phyloP scores from a whole-genome alignment of 2,113 vertebrate species.

The Trogon surrucura region DNA sequence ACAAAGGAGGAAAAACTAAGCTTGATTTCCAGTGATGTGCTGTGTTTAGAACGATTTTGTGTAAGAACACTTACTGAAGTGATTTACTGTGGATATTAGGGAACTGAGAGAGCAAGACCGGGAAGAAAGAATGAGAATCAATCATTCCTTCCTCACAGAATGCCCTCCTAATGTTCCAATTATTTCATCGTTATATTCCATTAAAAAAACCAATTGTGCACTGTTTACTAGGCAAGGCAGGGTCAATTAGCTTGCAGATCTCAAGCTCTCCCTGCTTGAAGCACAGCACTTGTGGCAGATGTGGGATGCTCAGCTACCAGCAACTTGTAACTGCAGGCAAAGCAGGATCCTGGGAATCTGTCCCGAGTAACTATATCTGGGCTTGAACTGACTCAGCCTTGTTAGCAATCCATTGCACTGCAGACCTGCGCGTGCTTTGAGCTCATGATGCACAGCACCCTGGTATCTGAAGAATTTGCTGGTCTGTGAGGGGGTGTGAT shows the following conservation, averaged over 20 bases:
- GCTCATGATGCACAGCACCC: not conserved
- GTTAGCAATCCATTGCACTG: not conserved
- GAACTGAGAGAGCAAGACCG: not conserved
- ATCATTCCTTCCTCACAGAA: not conserved
- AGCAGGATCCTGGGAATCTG: not conserved
- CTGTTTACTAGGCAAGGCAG: not conserved
- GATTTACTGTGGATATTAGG: not conserved
- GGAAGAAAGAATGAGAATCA: not conserved
- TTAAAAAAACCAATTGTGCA: not conserved
- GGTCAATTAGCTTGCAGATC: not conserved
- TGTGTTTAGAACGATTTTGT: not conserved
- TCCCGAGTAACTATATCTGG: not conserved
- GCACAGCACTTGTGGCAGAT: fast-evolving
- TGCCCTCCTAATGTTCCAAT: not conserved
- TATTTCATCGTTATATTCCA: not conserved
- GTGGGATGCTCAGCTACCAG: fast-evolving
- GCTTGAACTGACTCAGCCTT: not conserved
- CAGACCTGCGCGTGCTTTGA: not conserved
- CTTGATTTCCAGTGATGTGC: not conserved
- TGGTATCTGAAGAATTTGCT: not conserved
- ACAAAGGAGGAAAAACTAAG: not conserved
- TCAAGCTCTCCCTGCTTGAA: not conserved
- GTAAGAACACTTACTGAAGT: not conserved
- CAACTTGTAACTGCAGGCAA: not conserved
- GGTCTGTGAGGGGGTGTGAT: not conserved